Conservation (phyloP, 2,888 invertebrate genomes). For the Creontiades dilutus region DNA sequence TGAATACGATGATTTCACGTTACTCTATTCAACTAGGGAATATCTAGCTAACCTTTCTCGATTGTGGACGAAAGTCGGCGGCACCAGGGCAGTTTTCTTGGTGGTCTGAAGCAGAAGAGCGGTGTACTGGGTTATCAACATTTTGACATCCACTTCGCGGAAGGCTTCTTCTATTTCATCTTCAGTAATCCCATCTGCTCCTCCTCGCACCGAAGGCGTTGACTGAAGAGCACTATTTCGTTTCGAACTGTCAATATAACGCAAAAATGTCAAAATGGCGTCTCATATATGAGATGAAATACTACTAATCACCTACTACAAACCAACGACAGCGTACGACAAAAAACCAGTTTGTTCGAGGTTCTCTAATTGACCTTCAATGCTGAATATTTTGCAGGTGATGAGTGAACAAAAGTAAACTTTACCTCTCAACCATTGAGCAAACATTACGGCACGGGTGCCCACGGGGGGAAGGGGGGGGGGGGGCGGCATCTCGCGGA, state of each 20-base stretch:
- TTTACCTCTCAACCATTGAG: too few relatives aligned
- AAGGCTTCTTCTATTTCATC: conserved; percentile 67
- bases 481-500: too few relatives aligned
- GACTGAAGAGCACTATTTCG: conserved; percentile 69
- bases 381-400: too few relatives aligned
- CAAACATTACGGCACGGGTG: too few relatives aligned
- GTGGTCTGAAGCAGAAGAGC: conserved; percentile 84
- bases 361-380: too few relatives aligned
- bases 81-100: conserved; percentile 78
- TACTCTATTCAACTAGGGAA: too few relatives aligned
- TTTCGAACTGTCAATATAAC: conserved; percentile 64
- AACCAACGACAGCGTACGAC: not conserved
- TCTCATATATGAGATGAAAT: too few relatives aligned
- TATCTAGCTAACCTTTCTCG: conserved; percentile 72
- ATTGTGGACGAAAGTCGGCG: conserved; percentile 75
- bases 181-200: conserved; percentile 63
- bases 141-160: conserved; percentile 77
- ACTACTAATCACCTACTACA: too few relatives aligned
- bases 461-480: too few relatives aligned
- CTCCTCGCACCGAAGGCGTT: conserved; percentile 61
- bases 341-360: too few relatives aligned
- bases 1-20: too few relatives aligned
- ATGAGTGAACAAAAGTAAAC: too few relatives aligned
- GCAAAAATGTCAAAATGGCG: not conserved
- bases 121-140: conserved; percentile 87